A percentile compares a stretch with the other conserved stretches of the same genome.
Conservation (phyloP, 2,888 invertebrate genomes). For the Idaea aversata region DNA sequence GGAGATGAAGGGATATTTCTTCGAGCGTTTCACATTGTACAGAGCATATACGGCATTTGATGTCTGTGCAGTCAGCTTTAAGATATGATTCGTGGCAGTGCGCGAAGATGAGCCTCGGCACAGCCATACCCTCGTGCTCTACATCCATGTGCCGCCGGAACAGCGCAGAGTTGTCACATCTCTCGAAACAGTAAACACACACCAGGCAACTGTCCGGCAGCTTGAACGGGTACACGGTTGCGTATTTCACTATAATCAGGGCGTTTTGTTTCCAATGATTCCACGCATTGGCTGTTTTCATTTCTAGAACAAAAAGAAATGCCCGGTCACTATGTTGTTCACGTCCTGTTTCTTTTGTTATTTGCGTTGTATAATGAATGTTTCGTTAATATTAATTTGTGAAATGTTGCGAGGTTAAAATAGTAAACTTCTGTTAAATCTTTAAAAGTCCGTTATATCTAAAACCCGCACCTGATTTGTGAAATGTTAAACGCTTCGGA, state of each 20-base stretch:
- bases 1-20: slow-evolving; percentile 54
- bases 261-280: slow-evolving; percentile 63
- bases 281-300: slow-evolving; percentile 56
- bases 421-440: background rate
- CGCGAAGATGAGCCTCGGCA: slow-evolving; percentile 33
- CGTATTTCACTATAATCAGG: slow-evolving; percentile 65
- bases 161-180: slow-evolving; percentile 50
- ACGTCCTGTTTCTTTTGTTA: slow-evolving; percentile 17
- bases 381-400: background rate
- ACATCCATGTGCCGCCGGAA: slow-evolving; percentile 63
- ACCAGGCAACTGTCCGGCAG: slow-evolving; percentile 65
- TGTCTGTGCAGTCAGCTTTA: slow-evolving; percentile 64
- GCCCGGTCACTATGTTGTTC: slow-evolving; percentile 51
- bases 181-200: slow-evolving; percentile 70
- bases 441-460: background rate
- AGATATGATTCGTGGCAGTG: slow-evolving; percentile 62
- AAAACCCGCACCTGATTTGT: background rate
- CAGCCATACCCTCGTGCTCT: slow-evolving; percentile 58
- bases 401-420: background rate
- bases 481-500: no score
- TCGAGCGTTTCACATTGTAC: slow-evolving; percentile 44
- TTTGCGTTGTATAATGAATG: background rate
- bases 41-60: slow-evolving; percentile 59
- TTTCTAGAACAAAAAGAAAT: slow-evolving; percentile 77
- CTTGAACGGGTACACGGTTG: slow-evolving; percentile 73